phyloP scores from a whole-genome alignment of 2,888 invertebrate species.

The Drosophila aldrichi region DNA sequence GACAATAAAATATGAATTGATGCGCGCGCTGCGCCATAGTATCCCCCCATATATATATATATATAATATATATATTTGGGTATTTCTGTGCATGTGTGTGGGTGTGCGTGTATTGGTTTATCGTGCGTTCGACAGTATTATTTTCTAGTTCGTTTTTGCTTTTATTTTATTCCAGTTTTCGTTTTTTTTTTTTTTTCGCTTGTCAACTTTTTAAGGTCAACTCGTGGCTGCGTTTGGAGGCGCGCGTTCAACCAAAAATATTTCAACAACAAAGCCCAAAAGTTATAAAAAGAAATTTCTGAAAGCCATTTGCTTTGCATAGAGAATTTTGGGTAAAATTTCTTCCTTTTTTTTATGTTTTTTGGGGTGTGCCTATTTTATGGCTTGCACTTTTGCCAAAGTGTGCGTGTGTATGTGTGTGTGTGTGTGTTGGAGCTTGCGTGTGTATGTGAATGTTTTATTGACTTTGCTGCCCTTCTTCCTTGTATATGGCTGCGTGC shows the following conservation, averaged over 20 bases:
- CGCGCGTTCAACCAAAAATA: conserved; percentile 42
- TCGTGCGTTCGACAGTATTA: conserved; percentile 39
- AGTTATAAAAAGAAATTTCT: conserved; percentile 30
- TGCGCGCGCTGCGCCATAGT: conserved; percentile 58
- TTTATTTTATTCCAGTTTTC: conserved; percentile 11
- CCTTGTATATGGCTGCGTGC: conserved; percentile 33
- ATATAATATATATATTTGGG: conserved; percentile 11
- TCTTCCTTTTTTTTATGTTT: background rate
- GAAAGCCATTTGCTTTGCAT: background rate
- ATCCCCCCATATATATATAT: conserved; percentile 18
- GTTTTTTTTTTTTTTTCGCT: background rate
- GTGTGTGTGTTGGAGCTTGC: conserved; percentile 25
- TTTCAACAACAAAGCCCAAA: conserved; percentile 42
- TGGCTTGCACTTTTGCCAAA: conserved; percentile 41
- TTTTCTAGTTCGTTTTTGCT: conserved; percentile 27
- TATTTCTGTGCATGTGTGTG: conserved; percentile 2
- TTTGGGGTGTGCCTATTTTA: conserved; percentile 66
- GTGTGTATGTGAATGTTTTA: conserved; percentile 37
- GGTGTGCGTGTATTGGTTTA: conserved; percentile 27
- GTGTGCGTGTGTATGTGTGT: conserved; percentile 24
- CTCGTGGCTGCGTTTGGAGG: conserved; percentile 36
- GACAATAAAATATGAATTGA: conserved; percentile 73
- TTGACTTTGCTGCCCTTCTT: conserved; percentile 44
- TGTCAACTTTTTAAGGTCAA: conserved; percentile 68
- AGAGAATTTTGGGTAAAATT: conserved; percentile 9